Evolutionary conservation across 2,888 invertebrate genomes (phyloP), one percentile per base, ranked within the genome.

Genomic region (Fragum fragum): DNA sequence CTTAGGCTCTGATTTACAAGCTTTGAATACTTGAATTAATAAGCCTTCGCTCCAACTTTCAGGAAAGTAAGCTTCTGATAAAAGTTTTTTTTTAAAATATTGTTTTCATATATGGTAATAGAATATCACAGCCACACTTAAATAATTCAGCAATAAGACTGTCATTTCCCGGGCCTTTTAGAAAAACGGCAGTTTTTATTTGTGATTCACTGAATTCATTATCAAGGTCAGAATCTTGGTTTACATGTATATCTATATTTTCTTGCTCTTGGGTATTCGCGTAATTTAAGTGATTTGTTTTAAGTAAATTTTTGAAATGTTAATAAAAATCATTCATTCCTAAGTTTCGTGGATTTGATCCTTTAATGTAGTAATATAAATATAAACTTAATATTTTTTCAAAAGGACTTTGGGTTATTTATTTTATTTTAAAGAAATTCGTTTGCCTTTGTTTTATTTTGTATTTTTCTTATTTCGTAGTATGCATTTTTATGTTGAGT

Each of bases 11-110:
- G 21, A 3, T 36, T 42, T 57, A 36, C 47, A 70, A 26, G 61
- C 74, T 47, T 77, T 81, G 36, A 66, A 74, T 1, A 77, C 73
- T 14, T 73, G 77, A 11, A 71, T 59, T 36, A 77, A 69, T 39
- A 81, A 73, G 11, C 81, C 81, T 63, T 73, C 52, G 32, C 66
- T 70, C 81, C 77, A 81, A 16, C 26, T 21, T 6, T 39, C 3
- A 7, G 76, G 81, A 21, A 69, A 76, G 63, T 73, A 47, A 2
- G 69, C 73, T 1, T 26, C 71, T 5, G 36, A 21, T 23, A 73
- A 81, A 28, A 73, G 36, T 39, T 53, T 69, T 16, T 28, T 53
- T 68, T 16, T 81, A 72, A 55, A 57, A 81, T 32, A 76, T 21
- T 23, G 23, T 52, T 36, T 32, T 28, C 2, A 81, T 5, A 36